Conservation (phyloP, 1,140 invertebrate genomes). For the Phortica variegata region DNA sequence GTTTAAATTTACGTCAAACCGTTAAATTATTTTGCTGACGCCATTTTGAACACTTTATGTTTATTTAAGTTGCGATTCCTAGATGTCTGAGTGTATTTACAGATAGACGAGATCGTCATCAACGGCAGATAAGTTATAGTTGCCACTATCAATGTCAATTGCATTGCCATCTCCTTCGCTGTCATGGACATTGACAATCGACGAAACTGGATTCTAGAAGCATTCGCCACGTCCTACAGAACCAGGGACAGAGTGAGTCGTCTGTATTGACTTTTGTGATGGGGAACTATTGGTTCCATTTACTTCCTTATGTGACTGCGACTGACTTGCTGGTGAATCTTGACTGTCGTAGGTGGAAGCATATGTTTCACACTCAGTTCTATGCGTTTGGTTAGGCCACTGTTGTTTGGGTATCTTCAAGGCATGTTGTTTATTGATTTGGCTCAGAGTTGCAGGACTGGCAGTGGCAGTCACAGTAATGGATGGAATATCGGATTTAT, state of each 20-base stretch:
- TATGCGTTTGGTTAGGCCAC: too few relatives aligned
- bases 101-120: slow-evolving; percentile 26
- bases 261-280: too few relatives aligned
- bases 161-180: neutral
- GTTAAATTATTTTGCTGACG: too few relatives aligned
- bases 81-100: slow-evolving; percentile 24
- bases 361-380: too few relatives aligned
- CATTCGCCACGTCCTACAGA: slow-evolving; percentile 32
- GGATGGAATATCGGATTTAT: slow-evolving; percentile 32
- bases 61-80: neutral
- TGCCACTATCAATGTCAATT: neutral
- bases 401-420: slow-evolving; percentile 10
- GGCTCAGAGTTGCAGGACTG: slow-evolving; percentile 5
- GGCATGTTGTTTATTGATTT: slow-evolving; percentile 2
- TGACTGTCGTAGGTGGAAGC: too few relatives aligned
- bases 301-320: too few relatives aligned
- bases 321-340: neutral
- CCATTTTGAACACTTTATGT: too few relatives aligned
- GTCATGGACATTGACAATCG: slow-evolving; percentile 1
- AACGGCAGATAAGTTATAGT: too few relatives aligned
- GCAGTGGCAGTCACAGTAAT: slow-evolving; percentile 38
- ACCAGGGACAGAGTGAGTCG: too few relatives aligned
- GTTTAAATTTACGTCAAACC: too few relatives aligned
- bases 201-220: slow-evolving; percentile 22
- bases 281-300: too few relatives aligned